Evolutionary conservation across 1,140 invertebrate species (phyloP), one percentile per base, ranked within the genome.

Genomic region (Amyelois transitella): DNA sequence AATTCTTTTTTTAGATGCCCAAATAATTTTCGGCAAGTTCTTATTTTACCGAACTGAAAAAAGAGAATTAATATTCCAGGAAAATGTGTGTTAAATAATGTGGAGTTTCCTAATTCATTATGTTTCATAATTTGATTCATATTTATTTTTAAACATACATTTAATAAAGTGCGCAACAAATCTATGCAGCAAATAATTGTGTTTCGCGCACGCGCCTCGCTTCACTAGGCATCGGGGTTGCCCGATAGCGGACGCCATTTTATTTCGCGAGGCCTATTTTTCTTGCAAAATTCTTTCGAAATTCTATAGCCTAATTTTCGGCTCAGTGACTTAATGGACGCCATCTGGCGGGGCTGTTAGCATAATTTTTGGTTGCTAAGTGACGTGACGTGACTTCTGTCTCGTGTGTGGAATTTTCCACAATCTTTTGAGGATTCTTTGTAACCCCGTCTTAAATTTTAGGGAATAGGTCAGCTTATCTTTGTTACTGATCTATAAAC

Each of bases 211-310:
- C 60, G 52, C 43, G 70, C 56, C 61, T 21, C 77, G 79, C 73
- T 61, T 70, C 69, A 75, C 55, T 69, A 70, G 62, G n/a, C 67
- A 82, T 75, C 65, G 64, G 68, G 75, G 79, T 57, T 74, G 69
- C 64, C 51, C 45, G 45, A 50, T 58, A 54, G 22, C 25, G 38
- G 49, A 28, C 50, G 47, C 51, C 21, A 53, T 52, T 58, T 52
- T 58, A 58, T 58, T 54, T 54, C 52, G 3, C 43, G 19, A 54
- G 52, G 52, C 52, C 52, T 48, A 54, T 28, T 12, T 43, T 25
- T 14, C 17, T 48, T 54, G 52, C 52, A 54, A 54, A 54, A 51
- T 12, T 21, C 4, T 48, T 48, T 21, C 20, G 45, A 21, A 48
- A 48, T 48, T n/a, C 32, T 38, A 38, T 38, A 38, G 32, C 32